Percentiles rank a stretch among this genome's conserved stretches.
These are phyloP conservation scores for Microtus ochrogaster DNA, from an alignment of 2,113 vertebrate genomes.

Conservation along the genomic window DNA sequence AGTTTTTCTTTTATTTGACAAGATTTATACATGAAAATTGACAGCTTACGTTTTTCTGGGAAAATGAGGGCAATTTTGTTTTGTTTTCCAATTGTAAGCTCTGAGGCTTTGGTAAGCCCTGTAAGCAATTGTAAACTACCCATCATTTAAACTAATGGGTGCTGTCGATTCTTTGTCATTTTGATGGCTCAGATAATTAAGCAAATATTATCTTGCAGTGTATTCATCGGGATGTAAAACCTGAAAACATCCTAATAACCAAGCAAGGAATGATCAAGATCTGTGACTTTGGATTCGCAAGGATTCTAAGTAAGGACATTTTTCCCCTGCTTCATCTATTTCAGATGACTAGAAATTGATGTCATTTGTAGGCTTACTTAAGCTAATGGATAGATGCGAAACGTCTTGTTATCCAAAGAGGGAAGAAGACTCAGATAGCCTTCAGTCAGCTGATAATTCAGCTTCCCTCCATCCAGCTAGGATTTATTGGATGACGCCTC, in stretches of 20 bases:
- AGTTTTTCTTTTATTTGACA: not conserved
- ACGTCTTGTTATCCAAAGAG: not conserved
- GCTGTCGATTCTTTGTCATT: slow-evolving; percentile 20
- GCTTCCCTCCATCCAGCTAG: not conserved
- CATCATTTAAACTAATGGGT: slow-evolving; percentile 28
- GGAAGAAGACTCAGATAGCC: not conserved
- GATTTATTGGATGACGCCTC: not conserved
- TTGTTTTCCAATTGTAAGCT: slow-evolving; percentile 28
- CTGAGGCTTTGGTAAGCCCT: not conserved
- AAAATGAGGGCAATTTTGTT: slow-evolving; percentile 8
- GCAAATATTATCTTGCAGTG: slow-evolving; percentile 76
- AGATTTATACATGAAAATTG: slow-evolving; percentile 28
- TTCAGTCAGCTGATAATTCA: not conserved
- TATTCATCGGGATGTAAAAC: slow-evolving; percentile 85
- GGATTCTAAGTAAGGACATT: slow-evolving; percentile 81
- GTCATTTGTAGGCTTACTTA: not conserved
- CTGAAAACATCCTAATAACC: slow-evolving; percentile 85
- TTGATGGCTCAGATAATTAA: slow-evolving; percentile 28
- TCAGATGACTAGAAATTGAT: slow-evolving; percentile 12
- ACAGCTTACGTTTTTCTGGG: slow-evolving; percentile 25
- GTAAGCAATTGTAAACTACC: not conserved
- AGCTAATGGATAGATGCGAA: not conserved
- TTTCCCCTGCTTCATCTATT: not conserved
- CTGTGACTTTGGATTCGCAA: slow-evolving; percentile 85
- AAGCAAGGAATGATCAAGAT: slow-evolving; percentile 85